Base-by-base conservation (phyloP, 2,888 invertebrate species). In the Drosophila diplacantha region DNA sequence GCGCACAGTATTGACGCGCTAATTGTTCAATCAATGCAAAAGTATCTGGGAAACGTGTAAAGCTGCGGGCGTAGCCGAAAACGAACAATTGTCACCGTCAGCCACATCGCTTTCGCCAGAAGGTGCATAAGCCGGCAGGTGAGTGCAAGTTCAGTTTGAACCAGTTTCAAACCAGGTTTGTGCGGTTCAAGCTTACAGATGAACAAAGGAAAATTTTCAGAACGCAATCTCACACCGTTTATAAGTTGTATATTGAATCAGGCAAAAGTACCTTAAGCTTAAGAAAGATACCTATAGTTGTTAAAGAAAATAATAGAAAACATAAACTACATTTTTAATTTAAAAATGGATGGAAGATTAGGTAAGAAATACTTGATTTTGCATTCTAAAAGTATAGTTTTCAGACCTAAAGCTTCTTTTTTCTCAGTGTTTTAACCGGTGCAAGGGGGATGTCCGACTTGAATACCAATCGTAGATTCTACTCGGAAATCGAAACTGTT, bases 21-120 rank as follows among this genome's bases (percentile, higher is more conserved):
- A 81, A 78, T 81, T 78, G 78, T 73, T 78, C 81, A 78, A 78
- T 78, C 81, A 78, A 78, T 79, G 81, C 76, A 75, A 65, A 78
- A 63, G 39, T 76, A 75, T 74, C 70, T 72, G 59, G 37, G 51
- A 57, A 54, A 61, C 54, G 61, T 65, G 63, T 66, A 66, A 56
- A 59, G 43, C 57, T 43, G 66, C 70, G 72, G 72, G 73, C 67
- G 62, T 71, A 72, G 59, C 68, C 62, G 50, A 71, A 60, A 75
- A 43, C 59, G 52, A 59, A 22, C 67, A 77, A 75, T 74, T 77
- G 72, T 68, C 57, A 60, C 64, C 67, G 72, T 49, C 67, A 53
- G 54, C 43, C 24, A 29, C 43, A 52, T 31, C 16, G 43, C 43
- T 22, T 43, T 54, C 32, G 26, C 32, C 22, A 38, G 62, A 74